These are phyloP conservation scores for Meteorus colon DNA, from an alignment of 2,888 invertebrate species.

Conservation along the genomic window DNA sequence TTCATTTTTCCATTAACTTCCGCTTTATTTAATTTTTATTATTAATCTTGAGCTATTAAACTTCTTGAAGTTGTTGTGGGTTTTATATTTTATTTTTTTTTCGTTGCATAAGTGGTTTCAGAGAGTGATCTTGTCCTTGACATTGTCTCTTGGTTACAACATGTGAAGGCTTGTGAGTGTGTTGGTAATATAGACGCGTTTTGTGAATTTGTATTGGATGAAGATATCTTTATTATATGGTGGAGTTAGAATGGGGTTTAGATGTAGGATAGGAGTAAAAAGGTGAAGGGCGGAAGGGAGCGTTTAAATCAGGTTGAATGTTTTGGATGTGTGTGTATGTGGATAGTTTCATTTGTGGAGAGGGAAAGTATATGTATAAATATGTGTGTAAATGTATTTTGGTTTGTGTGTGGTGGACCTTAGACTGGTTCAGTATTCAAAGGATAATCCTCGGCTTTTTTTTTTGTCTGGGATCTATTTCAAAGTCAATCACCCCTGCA, in stretches of 20 bases:
- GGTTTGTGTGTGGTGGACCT: background rate
- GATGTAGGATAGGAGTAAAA: background rate
- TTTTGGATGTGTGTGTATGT: background rate
- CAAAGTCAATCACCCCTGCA: slow-evolving; percentile 7
- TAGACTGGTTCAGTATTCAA: slow-evolving; percentile 1
- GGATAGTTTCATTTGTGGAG: background rate
- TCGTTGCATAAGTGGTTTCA: slow-evolving; percentile 64
- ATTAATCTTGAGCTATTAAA: no score
- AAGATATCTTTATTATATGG: background rate
- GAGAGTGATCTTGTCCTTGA: slow-evolving; percentile 66
- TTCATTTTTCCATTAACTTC: no score
- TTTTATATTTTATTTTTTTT: slow-evolving; percentile 3
- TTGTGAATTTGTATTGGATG: slow-evolving; percentile 1
- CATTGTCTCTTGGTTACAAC: slow-evolving; percentile 70
- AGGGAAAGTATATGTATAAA: background rate
- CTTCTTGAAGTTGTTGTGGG: background rate
- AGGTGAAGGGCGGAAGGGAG: background rate
- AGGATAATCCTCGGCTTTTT: background rate
- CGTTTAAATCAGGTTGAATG: slow-evolving; percentile 7
- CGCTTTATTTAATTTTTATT: no score
- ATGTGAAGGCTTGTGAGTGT: background rate
- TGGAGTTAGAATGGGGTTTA: background rate
- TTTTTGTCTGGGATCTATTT: slow-evolving; percentile 3
- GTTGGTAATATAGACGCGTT: background rate
- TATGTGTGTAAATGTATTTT: background rate